Conservation (phyloP, 2,797 vertebrate genomes). For the Corythornis leucogaster region DNA sequence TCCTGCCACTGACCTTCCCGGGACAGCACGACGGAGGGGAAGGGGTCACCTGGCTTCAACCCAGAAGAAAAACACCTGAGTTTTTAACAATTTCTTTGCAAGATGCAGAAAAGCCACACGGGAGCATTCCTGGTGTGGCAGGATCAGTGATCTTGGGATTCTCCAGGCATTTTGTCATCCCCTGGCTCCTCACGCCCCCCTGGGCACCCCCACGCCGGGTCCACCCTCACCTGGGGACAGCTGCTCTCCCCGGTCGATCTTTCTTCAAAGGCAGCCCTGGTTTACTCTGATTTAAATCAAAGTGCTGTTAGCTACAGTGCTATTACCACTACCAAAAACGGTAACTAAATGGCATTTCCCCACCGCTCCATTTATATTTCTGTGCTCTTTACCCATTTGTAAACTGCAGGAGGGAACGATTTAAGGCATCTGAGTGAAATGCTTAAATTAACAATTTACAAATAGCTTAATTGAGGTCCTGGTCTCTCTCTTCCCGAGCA, state of each 20-base stretch:
- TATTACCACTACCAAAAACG: neutral
- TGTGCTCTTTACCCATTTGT: constrained; percentile 30
- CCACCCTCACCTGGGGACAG: neutral
- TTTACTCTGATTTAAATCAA: neutral
- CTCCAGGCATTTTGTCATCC: accelerated
- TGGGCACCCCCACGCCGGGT: neutral
- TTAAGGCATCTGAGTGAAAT: constrained; percentile 50
- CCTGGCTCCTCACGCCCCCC: neutral
- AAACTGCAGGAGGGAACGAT: constrained; percentile 51
- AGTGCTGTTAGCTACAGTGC: neutral
- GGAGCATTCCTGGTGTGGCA: accelerated
- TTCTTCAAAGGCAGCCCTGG: neutral
- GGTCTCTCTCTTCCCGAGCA: constrained; percentile 19
- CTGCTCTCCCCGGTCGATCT: neutral
- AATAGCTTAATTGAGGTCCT: constrained; percentile 65
- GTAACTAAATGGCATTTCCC: neutral
- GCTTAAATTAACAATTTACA: constrained; percentile 71
- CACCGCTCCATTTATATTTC: neutral
- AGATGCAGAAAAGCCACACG: accelerated
- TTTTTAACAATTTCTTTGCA: neutral
- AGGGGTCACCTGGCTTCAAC: neutral
- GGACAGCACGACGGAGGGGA: accelerated
- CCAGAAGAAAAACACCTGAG: accelerated
- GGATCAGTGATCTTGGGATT: accelerated
- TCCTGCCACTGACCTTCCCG: accelerated